A percentile compares a stretch with the other conserved stretches of the same genome.
Evolutionary conservation across 2,888 invertebrate genomes (phyloP).

Genomic region (Thelaira solivaga): DNA sequence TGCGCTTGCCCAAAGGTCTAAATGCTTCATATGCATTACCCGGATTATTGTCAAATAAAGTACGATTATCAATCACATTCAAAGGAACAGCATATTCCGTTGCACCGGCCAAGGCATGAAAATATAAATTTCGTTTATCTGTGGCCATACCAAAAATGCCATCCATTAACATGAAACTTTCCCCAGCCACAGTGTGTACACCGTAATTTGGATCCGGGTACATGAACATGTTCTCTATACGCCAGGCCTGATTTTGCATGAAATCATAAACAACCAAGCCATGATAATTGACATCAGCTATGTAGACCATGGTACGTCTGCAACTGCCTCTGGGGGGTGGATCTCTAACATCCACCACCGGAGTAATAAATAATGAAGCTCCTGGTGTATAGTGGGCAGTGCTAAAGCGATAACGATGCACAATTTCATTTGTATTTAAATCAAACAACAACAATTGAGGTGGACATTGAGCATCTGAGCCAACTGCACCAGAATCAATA

Average conservation of each 20-base stretch:
- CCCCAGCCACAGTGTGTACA: constrained; percentile 79
- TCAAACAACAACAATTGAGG: constrained; percentile 87
- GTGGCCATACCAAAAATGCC: constrained; percentile 81
- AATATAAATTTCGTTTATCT: constrained; percentile 77
- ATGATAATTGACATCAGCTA: constrained; percentile 81
- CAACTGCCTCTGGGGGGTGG: constrained; percentile 77
- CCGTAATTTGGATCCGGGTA: constrained; percentile 80
- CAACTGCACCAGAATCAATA: constrained; percentile 80
- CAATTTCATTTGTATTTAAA: constrained; percentile 80
- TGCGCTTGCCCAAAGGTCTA: constrained; percentile 78
- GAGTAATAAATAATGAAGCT: constrained; percentile 71
- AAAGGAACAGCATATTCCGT: constrained; percentile 80
- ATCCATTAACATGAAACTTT: constrained; percentile 82
- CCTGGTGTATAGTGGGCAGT: constrained; percentile 64
- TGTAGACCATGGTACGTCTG: constrained; percentile 80
- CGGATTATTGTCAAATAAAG: constrained; percentile 75
- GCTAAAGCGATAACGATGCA: constrained; percentile 75
- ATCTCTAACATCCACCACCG: constrained; percentile 79
- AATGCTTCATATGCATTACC: constrained; percentile 78
- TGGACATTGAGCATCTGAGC: constrained; percentile 80
- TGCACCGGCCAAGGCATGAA: constrained; percentile 81
- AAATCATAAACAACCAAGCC: constrained; percentile 81
- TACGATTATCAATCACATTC: constrained; percentile 78
- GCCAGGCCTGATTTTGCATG: constrained; percentile 79
- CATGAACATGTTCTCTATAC: constrained; percentile 79